Base-by-base conservation (phyloP, 2,797 vertebrate genomes). In the Tachyglossus aculeatus region DNA sequence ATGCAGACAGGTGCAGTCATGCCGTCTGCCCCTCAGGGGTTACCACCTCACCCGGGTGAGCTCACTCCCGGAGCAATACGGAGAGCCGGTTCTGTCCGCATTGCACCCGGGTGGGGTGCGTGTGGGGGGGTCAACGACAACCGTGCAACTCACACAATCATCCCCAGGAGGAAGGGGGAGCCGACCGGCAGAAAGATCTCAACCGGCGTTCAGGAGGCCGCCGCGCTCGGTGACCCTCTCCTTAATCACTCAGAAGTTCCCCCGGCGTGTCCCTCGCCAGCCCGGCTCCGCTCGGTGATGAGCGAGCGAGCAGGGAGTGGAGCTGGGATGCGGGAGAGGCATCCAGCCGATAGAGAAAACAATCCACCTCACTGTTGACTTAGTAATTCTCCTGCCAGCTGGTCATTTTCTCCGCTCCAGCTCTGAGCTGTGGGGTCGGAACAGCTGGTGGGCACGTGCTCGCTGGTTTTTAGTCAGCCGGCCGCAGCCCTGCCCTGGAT, bases 41-140 rank as follows among this genome's bases (percentile, higher is more conserved):
- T 75, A 76, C 43, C 78, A 71, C 75, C 13, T 22, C 52, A 68
- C 34, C 69, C 81, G 38, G 45, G 74, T 90, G 81, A 85, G 81
- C 60, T 86, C 89, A 85, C 74, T 86, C 72, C 80, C 67, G 4
- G n/a, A 45, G n/a, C 77, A 62, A 2, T 89, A 64, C 74, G 78
- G 85, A 45, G 54, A 25, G 65, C 36, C 91, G 90, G 90, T 84
- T 82, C 92, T 87, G 92, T 89, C 78, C 88, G 67, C 63, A 70
- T 73, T 71, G 67, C 83, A 63, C 69, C 45, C 59, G 31, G 19
- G 71, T 65, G 44, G 66, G 54, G 74, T 59, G 57, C 50, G 50
- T 1, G 3, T 47, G 72, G 59, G 79, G 75, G 59, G 33, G 54
- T 87, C 76, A 56, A 58, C 53, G 54, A 75, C 75, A 74, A 78